Base-by-base conservation (phyloP, 2,797 vertebrate genomes). In the Toxotes lorentzi region DNA sequence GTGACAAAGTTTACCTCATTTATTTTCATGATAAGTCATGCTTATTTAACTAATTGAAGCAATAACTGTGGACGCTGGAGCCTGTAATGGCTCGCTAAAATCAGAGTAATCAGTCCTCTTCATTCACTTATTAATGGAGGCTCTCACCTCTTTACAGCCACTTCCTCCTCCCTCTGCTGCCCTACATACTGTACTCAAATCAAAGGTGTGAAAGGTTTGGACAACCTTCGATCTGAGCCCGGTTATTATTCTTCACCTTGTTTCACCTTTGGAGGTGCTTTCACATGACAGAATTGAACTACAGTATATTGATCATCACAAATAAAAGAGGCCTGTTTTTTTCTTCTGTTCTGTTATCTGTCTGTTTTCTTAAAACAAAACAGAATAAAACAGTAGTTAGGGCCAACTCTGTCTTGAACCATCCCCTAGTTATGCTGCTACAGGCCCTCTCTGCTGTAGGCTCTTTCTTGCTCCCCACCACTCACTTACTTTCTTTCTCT, bases 201-300 rank as follows among this genome's bases (percentile, higher is more conserved):
- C 68, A 75, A 51, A 74, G 67, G 8, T 47, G 38, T 11, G 58
- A 63, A 50, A 50, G 61, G 23, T 58, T 17, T 63, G 27, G 73
- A 73, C 68, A 62, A 41, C 61, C 76, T 88, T 85, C 84, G 64
- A 88, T 90, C 58, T 54, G 70, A 72, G 56, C 53, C 19, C 34
- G 27, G 57, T 32, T 58, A 41, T 73, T 81, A 41, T 41, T 56
- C 69, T 38, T 81, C 64, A 47, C 51, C 73, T 35, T 7, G 43
- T 54, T 62, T 66, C 50, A 60, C 68, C 73, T 76, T 10, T 67
- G 23, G 41, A 79, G 58, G 61, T 38, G 38, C 34, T 27, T 45
- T 59, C 0, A 8, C 32, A 63, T 73, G 68, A 77, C n/a, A n/a
- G n/a, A n/a, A n/a, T n/a, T n/a, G n/a, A n/a, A n/a, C n/a, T n/a